phyloP scores from a whole-genome alignment of 2,797 vertebrate species.

The Parauchenoglanis punctatus region DNA sequence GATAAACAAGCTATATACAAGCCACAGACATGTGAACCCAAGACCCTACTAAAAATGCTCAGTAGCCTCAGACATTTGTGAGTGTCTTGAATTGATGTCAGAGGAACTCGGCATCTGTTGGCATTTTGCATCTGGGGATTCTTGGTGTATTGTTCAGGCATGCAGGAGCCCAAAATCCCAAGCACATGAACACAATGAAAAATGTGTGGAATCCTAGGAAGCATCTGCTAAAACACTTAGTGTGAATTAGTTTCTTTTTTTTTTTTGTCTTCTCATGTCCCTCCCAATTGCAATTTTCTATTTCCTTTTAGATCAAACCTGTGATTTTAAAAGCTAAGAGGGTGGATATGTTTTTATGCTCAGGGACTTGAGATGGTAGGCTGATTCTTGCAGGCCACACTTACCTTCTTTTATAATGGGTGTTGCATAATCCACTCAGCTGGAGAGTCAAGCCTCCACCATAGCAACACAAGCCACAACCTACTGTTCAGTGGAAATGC shows the following conservation, averaged over 20 bases:
- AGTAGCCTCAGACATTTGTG: not conserved
- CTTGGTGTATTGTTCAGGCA: conserved; percentile 60
- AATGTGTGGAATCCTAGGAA: conserved; percentile 58
- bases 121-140: conserved; percentile 58
- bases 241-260: not conserved
- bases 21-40: not conserved
- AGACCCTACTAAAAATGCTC: not conserved
- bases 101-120: conserved; percentile 51
- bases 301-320: not conserved
- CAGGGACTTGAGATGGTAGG: not conserved
- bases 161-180: conserved; percentile 52
- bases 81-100: not conserved
- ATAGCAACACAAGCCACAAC: conserved; percentile 70
- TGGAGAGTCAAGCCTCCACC: conserved; percentile 65
- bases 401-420: conserved; percentile 64
- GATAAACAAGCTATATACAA: not conserved
- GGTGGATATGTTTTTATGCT: conserved; percentile 8
- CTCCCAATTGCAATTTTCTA: not conserved
- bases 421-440: conserved; percentile 75
- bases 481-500: conserved; percentile 63
- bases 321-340: conserved; percentile 14
- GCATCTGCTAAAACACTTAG: conserved; percentile 6
- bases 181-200: conserved; percentile 51
- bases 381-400: conserved; percentile 1
- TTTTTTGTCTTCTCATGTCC: not conserved